A percentile compares a stretch with the other conserved stretches of the same genome.
These are phyloP conservation scores for Epizoanthus stellaris DNA, from an alignment of 92 coral and sea anemone species.

Conservation along the genomic window DNA sequence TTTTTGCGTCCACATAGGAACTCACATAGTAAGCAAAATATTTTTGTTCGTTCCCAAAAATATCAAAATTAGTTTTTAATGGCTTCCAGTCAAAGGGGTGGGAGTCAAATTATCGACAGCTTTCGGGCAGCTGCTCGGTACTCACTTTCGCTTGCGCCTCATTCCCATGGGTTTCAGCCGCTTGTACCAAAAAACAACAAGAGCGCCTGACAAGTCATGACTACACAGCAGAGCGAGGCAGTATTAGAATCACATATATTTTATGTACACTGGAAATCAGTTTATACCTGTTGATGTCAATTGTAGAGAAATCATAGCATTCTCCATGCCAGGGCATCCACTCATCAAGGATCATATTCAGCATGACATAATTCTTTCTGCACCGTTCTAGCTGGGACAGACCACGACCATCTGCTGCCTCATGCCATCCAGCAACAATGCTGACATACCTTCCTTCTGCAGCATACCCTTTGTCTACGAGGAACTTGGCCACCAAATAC, in stretches of 20 bases:
- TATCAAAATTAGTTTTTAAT: too few species aligned
- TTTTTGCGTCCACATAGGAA: too few species aligned
- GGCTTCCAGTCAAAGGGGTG: too few species aligned
- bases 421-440: slow-evolving; percentile 81
- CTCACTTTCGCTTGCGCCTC: too few species aligned
- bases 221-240: too few species aligned
- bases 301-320: slow-evolving; percentile 62
- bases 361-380: slow-evolving; percentile 74
- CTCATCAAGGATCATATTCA: slow-evolving; percentile 74
- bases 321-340: slow-evolving; percentile 83
- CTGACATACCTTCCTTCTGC: slow-evolving; percentile 54
- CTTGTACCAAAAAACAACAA: too few species aligned
- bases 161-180: too few species aligned
- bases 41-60: too few species aligned
- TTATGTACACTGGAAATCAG: background rate
- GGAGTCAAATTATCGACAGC: too few species aligned
- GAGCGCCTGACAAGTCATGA: too few species aligned
- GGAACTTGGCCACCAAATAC: slow-evolving; percentile 57
- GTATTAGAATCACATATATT: background rate
- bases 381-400: slow-evolving; percentile 66
- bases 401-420: slow-evolving; percentile 81
- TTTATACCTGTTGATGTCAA: slow-evolving; percentile 74
- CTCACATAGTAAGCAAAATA: too few species aligned
- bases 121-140: too few species aligned
- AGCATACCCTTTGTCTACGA: slow-evolving; percentile 51